A percentile compares a stretch with the other conserved stretches of the same genome.
These are phyloP conservation scores for Scortum barcoo DNA, from an alignment of 2,113 vertebrate genomes.

Conservation along the genomic window DNA sequence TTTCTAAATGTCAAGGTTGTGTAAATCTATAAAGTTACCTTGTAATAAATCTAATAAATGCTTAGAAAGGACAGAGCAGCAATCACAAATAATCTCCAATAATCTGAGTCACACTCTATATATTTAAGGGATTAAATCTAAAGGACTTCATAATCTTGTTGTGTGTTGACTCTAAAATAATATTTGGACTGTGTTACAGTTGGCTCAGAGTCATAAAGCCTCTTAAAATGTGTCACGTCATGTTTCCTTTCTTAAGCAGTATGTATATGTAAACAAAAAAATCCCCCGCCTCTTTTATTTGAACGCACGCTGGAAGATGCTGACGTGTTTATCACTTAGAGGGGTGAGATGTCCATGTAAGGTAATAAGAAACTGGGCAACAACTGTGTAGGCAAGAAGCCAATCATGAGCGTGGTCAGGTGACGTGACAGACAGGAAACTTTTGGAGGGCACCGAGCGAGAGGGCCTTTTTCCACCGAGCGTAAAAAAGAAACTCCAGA, in stretches of 20 bases:
- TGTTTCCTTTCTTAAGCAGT: neutral
- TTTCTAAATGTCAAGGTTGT: neutral
- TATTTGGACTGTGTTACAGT: neutral
- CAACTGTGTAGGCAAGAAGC: neutral
- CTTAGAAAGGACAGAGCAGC: neutral
- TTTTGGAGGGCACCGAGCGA: neutral
- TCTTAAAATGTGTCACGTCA: neutral
- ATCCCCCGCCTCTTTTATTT: too few relatives aligned
- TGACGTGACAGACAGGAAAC: neutral
- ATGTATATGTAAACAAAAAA: neutral
- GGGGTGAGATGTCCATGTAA: neutral
- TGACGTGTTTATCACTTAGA: neutral
- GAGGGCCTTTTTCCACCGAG: neutral
- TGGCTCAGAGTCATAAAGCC: neutral
- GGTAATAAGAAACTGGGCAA: neutral
- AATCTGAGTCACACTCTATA: neutral
- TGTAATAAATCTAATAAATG: too few relatives aligned
- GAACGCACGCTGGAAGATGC: neutral
- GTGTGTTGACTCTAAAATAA: neutral
- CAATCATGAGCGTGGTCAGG: neutral
- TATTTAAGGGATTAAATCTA: neutral
- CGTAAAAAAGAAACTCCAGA: neutral
- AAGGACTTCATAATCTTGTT: neutral
- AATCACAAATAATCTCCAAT: neutral
- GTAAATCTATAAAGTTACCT: neutral